Percentiles rank a stretch among this genome's conserved stretches.
Evolutionary conservation across 2,113 vertebrate genomes (phyloP).

Genomic region (Machaerirhynchus nigripectus): DNA sequence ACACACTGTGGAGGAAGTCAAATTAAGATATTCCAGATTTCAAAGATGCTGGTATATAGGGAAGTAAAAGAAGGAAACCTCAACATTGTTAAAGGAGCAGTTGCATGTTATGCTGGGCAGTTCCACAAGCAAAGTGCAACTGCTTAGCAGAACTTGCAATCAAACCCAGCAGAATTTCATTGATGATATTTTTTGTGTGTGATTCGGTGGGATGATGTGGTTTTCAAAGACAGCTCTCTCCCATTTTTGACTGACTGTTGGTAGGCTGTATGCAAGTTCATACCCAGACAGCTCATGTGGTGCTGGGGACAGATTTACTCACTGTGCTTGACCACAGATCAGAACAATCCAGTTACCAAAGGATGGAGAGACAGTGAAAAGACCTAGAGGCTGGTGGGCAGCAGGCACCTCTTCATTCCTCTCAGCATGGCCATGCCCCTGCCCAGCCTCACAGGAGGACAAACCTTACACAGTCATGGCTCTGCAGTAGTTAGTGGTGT

Average conservation of each 20-base stretch:
- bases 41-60: background rate
- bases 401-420: background rate
- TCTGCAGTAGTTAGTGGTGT: background rate
- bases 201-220: background rate
- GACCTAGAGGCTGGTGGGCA: background rate
- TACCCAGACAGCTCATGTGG: background rate
- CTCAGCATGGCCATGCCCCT: background rate
- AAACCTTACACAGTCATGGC: background rate
- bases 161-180: background rate
- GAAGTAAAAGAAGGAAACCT: background rate
- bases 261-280: background rate
- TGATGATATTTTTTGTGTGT: background rate
- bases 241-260: background rate
- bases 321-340: background rate
- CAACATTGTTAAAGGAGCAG: background rate
- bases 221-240: background rate
- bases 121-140: background rate
- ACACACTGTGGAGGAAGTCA: background rate
- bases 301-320: background rate
- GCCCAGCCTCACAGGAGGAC: background rate
- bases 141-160: background rate
- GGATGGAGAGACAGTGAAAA: background rate
- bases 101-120: background rate
- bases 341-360: background rate
- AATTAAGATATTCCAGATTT: background rate